Conservation (phyloP, 1,140 invertebrate genomes). For the Pseudomyrmex flavicornis region DNA sequence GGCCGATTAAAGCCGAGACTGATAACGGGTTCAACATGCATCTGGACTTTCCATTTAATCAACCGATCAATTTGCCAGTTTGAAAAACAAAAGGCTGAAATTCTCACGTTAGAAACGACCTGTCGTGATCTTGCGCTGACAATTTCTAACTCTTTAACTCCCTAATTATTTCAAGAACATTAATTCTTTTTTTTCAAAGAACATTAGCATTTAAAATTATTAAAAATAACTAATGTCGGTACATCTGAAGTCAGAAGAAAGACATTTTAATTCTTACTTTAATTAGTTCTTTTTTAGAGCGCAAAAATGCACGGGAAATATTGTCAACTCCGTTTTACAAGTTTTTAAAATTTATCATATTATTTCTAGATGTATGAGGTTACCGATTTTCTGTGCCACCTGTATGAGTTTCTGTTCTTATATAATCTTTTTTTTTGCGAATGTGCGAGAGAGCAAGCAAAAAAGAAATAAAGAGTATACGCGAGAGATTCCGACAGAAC, state of each 20-base stretch:
- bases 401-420: slow-evolving; percentile 63
- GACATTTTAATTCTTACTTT: neutral
- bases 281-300: neutral
- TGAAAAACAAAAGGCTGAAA: slow-evolving; percentile 46
- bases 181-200: neutral
- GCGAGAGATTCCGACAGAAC: slow-evolving; percentile 41
- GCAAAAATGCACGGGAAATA: neutral
- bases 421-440: slow-evolving; percentile 30
- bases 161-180: neutral
- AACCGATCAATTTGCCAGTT: slow-evolving; percentile 42
- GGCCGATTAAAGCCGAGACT: slow-evolving; percentile 45
- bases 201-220: neutral
- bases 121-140: neutral
- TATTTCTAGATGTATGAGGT: slow-evolving; percentile 65
- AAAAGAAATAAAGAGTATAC: neutral
- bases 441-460: slow-evolving; percentile 13
- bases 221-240: neutral
- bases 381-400: slow-evolving; percentile 79
- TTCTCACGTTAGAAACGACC: slow-evolving; percentile 40
- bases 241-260: neutral
- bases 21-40: slow-evolving; percentile 51
- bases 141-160: slow-evolving; percentile 9
- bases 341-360: slow-evolving; percentile 46
- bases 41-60: slow-evolving; percentile 44
- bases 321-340: slow-evolving; percentile 10